Evolutionary conservation across 2,797 vertebrate genomes (phyloP), one percentile per base, ranked within the genome.

Genomic region (Brachymystax lenok): DNA sequence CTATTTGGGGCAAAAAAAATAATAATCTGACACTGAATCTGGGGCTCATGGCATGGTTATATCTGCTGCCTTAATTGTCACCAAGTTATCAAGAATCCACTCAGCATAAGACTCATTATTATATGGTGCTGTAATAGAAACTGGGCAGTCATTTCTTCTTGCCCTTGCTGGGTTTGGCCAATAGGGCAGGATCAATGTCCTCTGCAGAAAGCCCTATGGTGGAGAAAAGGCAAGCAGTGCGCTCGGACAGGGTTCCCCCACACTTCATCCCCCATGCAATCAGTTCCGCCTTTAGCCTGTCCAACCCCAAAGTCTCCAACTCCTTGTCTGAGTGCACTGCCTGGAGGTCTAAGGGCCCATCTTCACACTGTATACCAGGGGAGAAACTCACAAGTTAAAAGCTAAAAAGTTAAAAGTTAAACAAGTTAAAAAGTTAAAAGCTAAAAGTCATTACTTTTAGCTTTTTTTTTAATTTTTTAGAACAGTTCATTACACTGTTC

Each of bases 241-340:
- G 95, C 84, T 99, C 96, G 14, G 90, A 89, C 30, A 98, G 89
- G 0, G 96, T 96, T 1, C 98, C 98, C 5, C 97, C 98, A 0
- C 97, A 99, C 84, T 99, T 99, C 82, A 99, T 76, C 17, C 96
- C 96, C 1, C 94, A 88, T 2, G 83, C 82, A 91, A 88, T 86
- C 52, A 99, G 89, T 12, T 95, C 95, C 74, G 79, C 75, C 87
- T 99, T 99, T 84, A 99, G 94, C 64, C 80, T 88, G 5, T 96
- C 96, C 86, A 98, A 89, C 73, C 98, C 97, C 86, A 97, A 85
- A 10, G 75, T 78, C 91, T 97, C 96, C 90, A 99, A 82, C 75
- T 97, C 93, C 0, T 88, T 83, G 0, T 76, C 90, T 0, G 94
- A 94, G 28, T 30, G 72, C 81, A 93, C 91, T 0, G 89, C 81